phyloP scores from a whole-genome alignment of 2,888 invertebrate species.

The Metalampra italica region DNA sequence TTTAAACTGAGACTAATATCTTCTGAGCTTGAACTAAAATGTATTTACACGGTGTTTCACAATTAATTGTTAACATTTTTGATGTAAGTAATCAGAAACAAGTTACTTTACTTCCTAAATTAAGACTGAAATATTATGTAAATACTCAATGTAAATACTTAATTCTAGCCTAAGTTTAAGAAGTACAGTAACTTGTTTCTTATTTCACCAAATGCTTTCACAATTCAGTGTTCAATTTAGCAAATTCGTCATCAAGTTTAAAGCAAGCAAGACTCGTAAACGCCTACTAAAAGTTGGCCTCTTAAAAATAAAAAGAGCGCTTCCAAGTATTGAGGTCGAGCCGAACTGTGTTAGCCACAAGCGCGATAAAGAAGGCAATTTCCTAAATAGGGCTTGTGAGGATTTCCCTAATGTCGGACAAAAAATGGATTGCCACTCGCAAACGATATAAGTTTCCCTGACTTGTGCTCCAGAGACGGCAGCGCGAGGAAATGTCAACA shows the following conservation, averaged over 20 bases:
- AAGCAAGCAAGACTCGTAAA: constrained; percentile 28
- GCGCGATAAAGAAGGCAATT: constrained; percentile 67
- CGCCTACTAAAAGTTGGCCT: constrained; percentile 31
- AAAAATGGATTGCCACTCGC: constrained; percentile 60
- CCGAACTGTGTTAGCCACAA: constrained; percentile 37
- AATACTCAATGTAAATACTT: too few species aligned
- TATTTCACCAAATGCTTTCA: too few species aligned
- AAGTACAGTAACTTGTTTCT: too few species aligned
- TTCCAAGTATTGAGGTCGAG: neutral
- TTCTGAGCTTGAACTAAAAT: too few species aligned
- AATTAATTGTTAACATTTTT: too few species aligned
- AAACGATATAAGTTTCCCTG: constrained; percentile 34
- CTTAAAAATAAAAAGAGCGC: constrained; percentile 13
- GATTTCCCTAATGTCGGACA: constrained; percentile 67
- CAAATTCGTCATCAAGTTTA: constrained; percentile 4
- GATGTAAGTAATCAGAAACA: too few species aligned
- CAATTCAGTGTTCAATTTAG: too few species aligned
- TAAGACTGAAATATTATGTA: too few species aligned
- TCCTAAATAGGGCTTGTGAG: constrained; percentile 68
- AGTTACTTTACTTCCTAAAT: too few species aligned
- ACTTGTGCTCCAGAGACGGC: constrained; percentile 14
- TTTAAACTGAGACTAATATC: too few species aligned
- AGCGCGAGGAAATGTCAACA: constrained; percentile 6
- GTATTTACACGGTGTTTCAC: too few species aligned
- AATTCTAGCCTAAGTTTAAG: too few species aligned